These are phyloP conservation scores for Pseudopodoces humilis DNA, from an alignment of 2,113 vertebrate species.

Conservation along the genomic window DNA sequence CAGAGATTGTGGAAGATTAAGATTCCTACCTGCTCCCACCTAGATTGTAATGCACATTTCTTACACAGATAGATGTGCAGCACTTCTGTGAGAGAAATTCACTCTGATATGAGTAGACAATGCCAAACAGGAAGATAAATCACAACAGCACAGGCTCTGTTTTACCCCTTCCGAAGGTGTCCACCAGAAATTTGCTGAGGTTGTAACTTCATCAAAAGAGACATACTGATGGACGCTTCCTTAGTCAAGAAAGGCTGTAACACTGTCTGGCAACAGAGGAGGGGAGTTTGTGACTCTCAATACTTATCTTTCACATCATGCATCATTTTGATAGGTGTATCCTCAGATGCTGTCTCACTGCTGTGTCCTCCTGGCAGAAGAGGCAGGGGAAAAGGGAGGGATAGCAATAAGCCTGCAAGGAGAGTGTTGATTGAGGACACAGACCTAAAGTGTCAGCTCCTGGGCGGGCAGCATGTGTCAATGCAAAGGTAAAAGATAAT, in stretches of 20 bases:
- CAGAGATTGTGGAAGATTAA: not conserved
- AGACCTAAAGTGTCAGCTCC: not conserved
- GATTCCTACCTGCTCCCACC: not conserved
- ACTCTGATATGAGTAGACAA: not conserved
- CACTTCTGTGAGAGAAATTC: not conserved
- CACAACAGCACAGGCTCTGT: not conserved
- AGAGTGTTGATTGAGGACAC: not conserved
- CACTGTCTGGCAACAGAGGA: not conserved
- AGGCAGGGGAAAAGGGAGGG: not conserved
- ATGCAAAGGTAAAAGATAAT: not conserved
- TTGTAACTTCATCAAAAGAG: not conserved
- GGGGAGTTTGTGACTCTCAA: not conserved
- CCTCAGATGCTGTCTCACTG: not conserved
- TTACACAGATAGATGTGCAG: not conserved
- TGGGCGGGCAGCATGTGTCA: rapidly evolving
- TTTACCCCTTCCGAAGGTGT: not conserved
- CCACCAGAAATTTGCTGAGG: not conserved
- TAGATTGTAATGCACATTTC: not conserved
- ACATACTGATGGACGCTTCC: not conserved
- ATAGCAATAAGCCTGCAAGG: not conserved
- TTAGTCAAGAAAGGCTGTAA: not conserved
- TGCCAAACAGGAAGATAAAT: not conserved
- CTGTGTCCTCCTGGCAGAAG: not conserved
- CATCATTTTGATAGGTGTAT: not conserved
- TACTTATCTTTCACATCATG: not conserved